These are phyloP conservation scores for Blennius ocellaris DNA, from an alignment of 2,113 vertebrate species.

Conservation along the genomic window DNA sequence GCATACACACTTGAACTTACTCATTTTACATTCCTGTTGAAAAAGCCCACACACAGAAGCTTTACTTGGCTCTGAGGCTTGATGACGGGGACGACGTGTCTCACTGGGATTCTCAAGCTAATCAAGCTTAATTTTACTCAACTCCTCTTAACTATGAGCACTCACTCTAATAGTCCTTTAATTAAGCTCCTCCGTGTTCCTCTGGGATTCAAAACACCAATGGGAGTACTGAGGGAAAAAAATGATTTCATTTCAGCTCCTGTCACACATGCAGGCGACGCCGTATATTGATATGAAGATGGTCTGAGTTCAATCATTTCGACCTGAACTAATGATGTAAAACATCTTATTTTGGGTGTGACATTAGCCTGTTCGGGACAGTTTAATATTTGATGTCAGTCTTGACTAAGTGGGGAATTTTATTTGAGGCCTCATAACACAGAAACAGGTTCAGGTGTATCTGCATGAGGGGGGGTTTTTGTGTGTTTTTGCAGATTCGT, in stretches of 20 bases:
- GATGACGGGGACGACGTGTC: neutral
- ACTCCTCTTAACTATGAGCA: conserved; percentile 36
- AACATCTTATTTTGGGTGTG: neutral
- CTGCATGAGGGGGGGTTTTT: too few relatives aligned
- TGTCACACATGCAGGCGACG: neutral
- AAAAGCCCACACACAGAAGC: conserved; percentile 52
- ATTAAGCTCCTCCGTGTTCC: conserved; percentile 50
- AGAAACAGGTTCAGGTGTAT: too few relatives aligned
- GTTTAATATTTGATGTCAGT: too few relatives aligned
- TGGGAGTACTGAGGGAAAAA: conserved; percentile 36
- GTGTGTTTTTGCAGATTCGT: too few relatives aligned
- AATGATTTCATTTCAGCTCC: conserved; percentile 4
- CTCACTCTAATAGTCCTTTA: conserved; percentile 49
- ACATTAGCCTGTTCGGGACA: too few relatives aligned
- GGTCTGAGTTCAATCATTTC: neutral
- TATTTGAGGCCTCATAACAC: too few relatives aligned
- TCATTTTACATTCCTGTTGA: conserved; percentile 48
- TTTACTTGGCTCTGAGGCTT: conserved; percentile 3
- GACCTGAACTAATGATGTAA: neutral
- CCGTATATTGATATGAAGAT: neutral
- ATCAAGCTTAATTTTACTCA: conserved; percentile 37
- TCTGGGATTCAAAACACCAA: conserved; percentile 30
- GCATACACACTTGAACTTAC: conserved; percentile 60
- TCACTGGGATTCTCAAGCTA: conserved; percentile 24
- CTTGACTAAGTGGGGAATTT: too few relatives aligned